These are phyloP conservation scores for Caenorhabditis wallacei DNA, from an alignment of 2,888 invertebrate genomes.

Conservation along the genomic window DNA sequence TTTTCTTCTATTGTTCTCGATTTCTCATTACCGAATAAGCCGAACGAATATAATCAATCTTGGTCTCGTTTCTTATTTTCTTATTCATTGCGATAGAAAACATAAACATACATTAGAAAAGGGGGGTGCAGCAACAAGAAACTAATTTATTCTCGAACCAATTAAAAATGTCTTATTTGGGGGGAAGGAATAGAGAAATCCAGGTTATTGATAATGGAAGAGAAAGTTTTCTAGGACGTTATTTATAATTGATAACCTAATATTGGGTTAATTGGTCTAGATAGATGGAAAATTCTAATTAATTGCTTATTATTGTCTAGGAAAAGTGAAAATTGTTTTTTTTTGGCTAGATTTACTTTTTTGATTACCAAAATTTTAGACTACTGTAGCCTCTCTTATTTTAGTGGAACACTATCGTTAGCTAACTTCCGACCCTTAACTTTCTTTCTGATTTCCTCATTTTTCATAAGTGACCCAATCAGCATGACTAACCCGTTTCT, in stretches of 20 bases:
- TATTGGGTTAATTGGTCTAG: neutral
- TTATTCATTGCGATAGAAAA: constrained; percentile 46
- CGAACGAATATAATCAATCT: constrained; percentile 49
- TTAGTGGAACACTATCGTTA: no score
- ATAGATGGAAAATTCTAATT: no score
- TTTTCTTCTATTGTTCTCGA: constrained; percentile 2
- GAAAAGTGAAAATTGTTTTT: no score
- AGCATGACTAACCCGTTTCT: constrained; percentile 33
- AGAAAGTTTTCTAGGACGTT: neutral
- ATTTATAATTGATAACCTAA: constrained; percentile 1
- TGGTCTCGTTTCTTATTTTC: constrained; percentile 35
- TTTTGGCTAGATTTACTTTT: no score
- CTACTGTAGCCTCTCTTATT: no score
- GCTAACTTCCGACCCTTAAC: neutral
- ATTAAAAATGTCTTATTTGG: constrained; percentile 12
- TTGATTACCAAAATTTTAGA: no score
- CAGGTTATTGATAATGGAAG: constrained; percentile 17
- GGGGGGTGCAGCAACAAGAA: constrained; percentile 25
- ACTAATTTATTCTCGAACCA: constrained; percentile 42
- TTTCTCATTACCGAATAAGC: constrained; percentile 42
- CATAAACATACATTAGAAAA: constrained; percentile 35
- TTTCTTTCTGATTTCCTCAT: constrained; percentile 7
- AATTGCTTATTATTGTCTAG: no score
- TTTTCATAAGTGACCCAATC: constrained; percentile 33
- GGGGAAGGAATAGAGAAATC: constrained; percentile 8